phyloP scores from a whole-genome alignment of 2,113 vertebrate genomes.

The Pipa parva region DNA sequence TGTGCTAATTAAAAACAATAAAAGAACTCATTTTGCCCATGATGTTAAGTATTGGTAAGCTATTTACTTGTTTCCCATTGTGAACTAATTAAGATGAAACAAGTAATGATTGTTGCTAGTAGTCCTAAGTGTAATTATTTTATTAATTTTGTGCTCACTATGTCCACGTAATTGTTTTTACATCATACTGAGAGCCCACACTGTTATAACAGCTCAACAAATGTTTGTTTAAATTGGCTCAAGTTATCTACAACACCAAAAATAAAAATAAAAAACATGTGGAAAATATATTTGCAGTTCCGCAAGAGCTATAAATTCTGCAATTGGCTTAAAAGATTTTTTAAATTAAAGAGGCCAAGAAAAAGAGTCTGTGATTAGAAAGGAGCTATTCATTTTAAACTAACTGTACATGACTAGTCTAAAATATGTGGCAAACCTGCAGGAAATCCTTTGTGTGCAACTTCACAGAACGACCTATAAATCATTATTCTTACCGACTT shows the following conservation, averaged over 20 bases:
- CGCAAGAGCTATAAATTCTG: constrained; percentile 50
- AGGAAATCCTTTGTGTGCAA: constrained; percentile 64
- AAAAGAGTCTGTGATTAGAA: constrained; percentile 61
- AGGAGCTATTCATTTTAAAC: constrained; percentile 65
- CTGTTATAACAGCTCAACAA: constrained; percentile 46
- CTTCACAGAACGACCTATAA: constrained; percentile 60
- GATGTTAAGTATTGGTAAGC: constrained; percentile 27
- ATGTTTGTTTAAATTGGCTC: constrained; percentile 56
- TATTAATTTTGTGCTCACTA: constrained; percentile 58
- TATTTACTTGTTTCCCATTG: constrained; percentile 42
- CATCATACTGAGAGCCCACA: constrained; percentile 56
- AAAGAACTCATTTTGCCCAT: constrained; percentile 15
- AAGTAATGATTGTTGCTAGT: constrained; percentile 47
- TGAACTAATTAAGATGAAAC: constrained; percentile 43
- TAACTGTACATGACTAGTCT: constrained; percentile 63
- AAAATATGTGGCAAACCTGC: constrained; percentile 61
- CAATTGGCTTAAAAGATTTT: constrained; percentile 45
- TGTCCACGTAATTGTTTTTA: constrained; percentile 55
- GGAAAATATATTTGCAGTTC: constrained; percentile 47
- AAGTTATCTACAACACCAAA: constrained; percentile 53
- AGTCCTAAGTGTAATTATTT: constrained; percentile 53
- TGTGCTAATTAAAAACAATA: constrained; percentile 22
- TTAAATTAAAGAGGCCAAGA: constrained; percentile 50
- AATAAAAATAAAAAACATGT: constrained; percentile 43
- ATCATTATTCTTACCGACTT: constrained; percentile 59